phyloP scores from a whole-genome alignment of 30 jellyfish, hydroid and myxozoan species.

The Hydra vulgaris region DNA sequence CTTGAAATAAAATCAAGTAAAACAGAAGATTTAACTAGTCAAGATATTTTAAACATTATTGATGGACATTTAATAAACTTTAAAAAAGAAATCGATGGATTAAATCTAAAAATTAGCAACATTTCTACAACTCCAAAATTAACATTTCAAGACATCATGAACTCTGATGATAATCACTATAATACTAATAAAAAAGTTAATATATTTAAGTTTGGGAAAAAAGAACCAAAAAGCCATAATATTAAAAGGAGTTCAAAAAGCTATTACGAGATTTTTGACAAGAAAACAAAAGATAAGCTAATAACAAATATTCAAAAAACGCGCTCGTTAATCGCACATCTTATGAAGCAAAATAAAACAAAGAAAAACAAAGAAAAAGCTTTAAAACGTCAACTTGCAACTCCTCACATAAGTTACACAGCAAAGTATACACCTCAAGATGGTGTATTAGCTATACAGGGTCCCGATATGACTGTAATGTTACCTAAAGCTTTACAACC shows the following conservation, averaged over 20 bases:
- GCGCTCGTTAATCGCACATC: neutral
- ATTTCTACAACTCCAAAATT: neutral
- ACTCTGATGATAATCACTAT: neutral
- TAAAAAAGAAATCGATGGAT: slow-evolving; percentile 14
- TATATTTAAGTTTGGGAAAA: neutral
- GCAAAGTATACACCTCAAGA: neutral
- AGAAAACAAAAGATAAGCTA: neutral
- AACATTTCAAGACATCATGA: slow-evolving; percentile 2
- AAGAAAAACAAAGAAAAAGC: neutral
- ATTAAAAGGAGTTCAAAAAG: neutral
- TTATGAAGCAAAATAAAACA: too few relatives aligned
- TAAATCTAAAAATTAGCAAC: neutral
- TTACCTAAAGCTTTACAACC: neutral
- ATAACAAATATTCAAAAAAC: neutral
- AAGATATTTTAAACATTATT: neutral
- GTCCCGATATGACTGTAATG: neutral
- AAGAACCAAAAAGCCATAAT: neutral
- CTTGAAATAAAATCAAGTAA: too few relatives aligned
- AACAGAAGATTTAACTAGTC: neutral
- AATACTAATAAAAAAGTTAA: too few relatives aligned
- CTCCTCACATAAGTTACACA: too few relatives aligned
- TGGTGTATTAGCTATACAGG: neutral
- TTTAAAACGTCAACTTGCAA: neutral
- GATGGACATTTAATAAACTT: neutral
- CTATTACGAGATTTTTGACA: neutral